Evolutionary conservation across 2,113 vertebrate genomes (phyloP), one percentile per base, ranked within the genome.

Genomic region (Gopherus flavomarginatus): DNA sequence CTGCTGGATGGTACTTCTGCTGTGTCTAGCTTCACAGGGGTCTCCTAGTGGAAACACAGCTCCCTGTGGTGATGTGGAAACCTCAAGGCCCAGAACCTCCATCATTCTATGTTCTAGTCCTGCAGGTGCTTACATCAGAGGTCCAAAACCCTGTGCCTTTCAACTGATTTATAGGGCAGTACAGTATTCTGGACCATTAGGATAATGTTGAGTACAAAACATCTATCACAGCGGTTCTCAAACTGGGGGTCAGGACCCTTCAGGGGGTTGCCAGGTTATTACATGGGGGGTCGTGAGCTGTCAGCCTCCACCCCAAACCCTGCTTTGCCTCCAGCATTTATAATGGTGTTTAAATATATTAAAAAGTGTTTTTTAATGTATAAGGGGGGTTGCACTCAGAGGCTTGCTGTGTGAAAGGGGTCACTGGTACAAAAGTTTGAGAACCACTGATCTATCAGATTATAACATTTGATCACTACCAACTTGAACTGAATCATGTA

Each of bases 91-190:
- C 35, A 72, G 35, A 72, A 9, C 65, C 19, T 38, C 65, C 65
- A 21, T 72, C 65, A 72, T 72, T 19, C 35, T 21, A 22, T n/a
- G 16, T n/a, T 65, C 31, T 65, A 14, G 14, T 65, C 59, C 59
- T 65, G 29, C 59, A 80, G n/a, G 5, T 24, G 89, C 49, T 11
- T 0, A 0, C n/a, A 57, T 85, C 3, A 92, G 86, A 92, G 94
- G 85, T 85, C 38, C 9, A 4, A 80, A 50, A 29, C 11, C 27
- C 17, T 65, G 11, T 0, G 0, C 9, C 17, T 84, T 52, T 89
- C 59, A 62, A 35, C 24, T 86, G 4, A 80, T 90, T 59, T 29
- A 8, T 14, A 80, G 13, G 52, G 26, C 31, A 31, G 5, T 84
- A 72, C 1, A 87, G 35, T 84, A 78, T 89, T 87, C 83, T 90